Conservation (phyloP, 2,797 vertebrate genomes). For the Pipistrellus pipistrellus region DNA sequence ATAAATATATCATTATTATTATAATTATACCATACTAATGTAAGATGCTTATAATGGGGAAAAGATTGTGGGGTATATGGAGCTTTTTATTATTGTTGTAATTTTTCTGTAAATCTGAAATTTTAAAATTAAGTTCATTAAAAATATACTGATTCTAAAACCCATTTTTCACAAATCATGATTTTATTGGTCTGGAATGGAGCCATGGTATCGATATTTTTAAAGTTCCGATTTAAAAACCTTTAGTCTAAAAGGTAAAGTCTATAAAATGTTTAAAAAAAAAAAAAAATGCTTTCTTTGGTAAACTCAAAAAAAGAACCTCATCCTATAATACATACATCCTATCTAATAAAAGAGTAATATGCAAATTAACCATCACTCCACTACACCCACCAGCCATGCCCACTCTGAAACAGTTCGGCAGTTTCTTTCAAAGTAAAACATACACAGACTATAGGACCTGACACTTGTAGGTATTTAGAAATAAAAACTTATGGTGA, state of each 20-base stretch:
- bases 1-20: neutral
- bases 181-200: neutral
- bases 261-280: neutral
- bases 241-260: conserved; percentile 39
- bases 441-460: neutral
- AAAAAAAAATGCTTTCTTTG: neutral
- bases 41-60: neutral
- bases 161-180: neutral
- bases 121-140: neutral
- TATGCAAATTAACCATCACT: no score
- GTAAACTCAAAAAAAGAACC: conserved; percentile 43
- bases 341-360: neutral
- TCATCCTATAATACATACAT: neutral
- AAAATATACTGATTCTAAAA: neutral
- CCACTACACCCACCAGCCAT: no score
- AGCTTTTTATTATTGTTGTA: no score
- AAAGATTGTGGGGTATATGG: neutral
- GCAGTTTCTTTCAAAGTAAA: neutral
- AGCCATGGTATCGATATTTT: no score
- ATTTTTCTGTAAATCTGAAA: neutral
- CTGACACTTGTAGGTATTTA: neutral
- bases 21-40: neutral
- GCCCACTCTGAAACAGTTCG: no score
- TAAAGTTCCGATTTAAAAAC: neutral
- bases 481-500: neutral